Evolutionary conservation across 2,113 vertebrate genomes (phyloP).

Genomic region (Larimichthys crocea): DNA sequence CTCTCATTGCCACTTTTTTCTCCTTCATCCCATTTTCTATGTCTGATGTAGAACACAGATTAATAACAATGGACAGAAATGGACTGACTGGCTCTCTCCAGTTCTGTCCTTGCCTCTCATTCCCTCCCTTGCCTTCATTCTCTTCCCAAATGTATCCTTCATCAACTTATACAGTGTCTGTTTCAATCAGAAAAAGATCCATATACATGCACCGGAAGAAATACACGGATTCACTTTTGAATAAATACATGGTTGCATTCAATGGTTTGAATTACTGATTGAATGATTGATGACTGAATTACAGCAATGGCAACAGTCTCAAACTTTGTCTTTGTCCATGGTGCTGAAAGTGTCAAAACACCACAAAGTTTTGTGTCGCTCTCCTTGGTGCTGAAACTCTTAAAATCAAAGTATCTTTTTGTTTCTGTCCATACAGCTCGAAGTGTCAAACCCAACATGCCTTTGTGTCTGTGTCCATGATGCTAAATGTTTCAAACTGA

Average conservation of each 20-base stretch:
- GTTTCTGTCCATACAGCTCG: conserved; percentile 37
- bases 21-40: not conserved
- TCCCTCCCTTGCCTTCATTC: not conserved
- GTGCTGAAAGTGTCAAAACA: conserved; percentile 5
- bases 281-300: too few relatives aligned
- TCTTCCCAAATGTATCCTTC: not conserved
- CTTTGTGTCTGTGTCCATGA: too few relatives aligned
- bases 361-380: too few relatives aligned
- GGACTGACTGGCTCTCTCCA: not conserved
- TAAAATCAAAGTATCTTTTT: not conserved
- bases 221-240: not conserved
- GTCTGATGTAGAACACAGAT: conserved; percentile 36
- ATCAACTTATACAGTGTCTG: not conserved
- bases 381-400: too few relatives aligned
- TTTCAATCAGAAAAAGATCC: not conserved
- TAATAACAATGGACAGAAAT: conserved; percentile 38
- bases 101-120: not conserved
- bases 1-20: conserved; percentile 36
- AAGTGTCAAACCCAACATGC: not conserved
- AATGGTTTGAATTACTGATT: too few relatives aligned
- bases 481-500: too few relatives aligned
- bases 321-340: conserved; percentile 14
- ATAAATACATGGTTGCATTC: not conserved
- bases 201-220: not conserved
- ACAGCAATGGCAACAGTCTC: not conserved